Base-by-base conservation (phyloP, 2,888 invertebrate genomes). In the Erpobdella octoculata region DNA sequence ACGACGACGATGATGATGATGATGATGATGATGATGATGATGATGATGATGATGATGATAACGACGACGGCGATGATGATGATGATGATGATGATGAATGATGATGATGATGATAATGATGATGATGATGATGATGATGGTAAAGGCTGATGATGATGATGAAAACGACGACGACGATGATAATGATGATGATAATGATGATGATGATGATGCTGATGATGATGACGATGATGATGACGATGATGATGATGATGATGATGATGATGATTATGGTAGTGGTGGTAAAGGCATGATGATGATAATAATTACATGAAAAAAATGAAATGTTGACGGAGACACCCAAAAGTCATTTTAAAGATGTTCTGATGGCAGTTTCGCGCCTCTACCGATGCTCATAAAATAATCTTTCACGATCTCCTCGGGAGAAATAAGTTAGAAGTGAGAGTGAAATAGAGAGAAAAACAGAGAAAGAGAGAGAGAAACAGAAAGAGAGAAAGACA, bases 91-190 rank as follows among this genome's bases (percentile, higher is more conserved):
- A n/a, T n/a, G n/a, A n/a, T n/a, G n/a, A n/a, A n/a, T n/a, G n/a
- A n/a, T 6, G 53, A 53, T 53, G 53, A 5, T 53, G 53, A 12
- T 53, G 12, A 6, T 48, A 25, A 3, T 48, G 48, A 6, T 9
- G 48, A 48, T 48, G 48, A 48, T 48, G 48, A 48, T 48, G 48
- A 48, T 48, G 48, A 48, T 48, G 48, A 48, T 48, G 48, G 25
- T 48, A 25, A 48, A 21, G 41, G 48, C 18, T 48, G 48, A 48
- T 48, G 48, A 48, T 48, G 12, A 48, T 48, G 48, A 48, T 48
- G 12, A 48, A 21, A 12, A 48, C 25, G 12, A 48, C 25, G 12
- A 48, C 25, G 12, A 48, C 25, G 12, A 48, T 48, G 12, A 48
- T 48, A 12, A 48, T 48, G 12, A 48, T 48, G 12, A 48, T 48